Percentiles rank a stretch among this genome's conserved stretches.
These are phyloP conservation scores for Zapus hudsonius DNA, from an alignment of 2,113 vertebrate genomes.

Conservation along the genomic window DNA sequence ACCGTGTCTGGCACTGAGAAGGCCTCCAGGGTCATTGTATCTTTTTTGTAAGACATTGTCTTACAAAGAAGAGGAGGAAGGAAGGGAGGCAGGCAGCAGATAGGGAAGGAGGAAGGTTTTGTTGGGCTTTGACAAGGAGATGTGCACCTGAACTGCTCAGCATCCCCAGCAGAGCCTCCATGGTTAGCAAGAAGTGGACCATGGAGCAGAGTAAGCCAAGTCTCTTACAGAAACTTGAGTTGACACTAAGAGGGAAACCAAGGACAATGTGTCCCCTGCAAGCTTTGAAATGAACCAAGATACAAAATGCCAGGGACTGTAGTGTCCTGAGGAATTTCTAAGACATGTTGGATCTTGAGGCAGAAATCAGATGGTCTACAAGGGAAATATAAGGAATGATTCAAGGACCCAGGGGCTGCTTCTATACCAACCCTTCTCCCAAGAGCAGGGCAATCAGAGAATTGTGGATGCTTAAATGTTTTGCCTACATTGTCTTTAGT, in stretches of 20 bases:
- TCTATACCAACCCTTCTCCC: background rate
- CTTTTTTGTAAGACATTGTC: background rate
- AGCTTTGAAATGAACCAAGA: background rate
- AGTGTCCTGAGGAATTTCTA: background rate
- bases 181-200: background rate
- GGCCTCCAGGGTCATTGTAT: background rate
- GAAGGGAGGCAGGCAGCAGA: background rate
- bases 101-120: background rate
- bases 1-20: background rate
- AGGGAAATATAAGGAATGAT: background rate
- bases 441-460: background rate
- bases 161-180: background rate
- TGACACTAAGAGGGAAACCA: background rate
- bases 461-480: background rate
- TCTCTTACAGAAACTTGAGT: background rate
- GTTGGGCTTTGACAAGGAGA: background rate
- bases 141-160: background rate
- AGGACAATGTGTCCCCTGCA: background rate
- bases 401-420: background rate
- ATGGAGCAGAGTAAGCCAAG: background rate
- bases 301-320: background rate
- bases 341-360: background rate
- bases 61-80: background rate
- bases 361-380: background rate
- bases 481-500: background rate